Conservation (phyloP, 1,140 invertebrate species). For the Drosophila triauraria region DNA sequence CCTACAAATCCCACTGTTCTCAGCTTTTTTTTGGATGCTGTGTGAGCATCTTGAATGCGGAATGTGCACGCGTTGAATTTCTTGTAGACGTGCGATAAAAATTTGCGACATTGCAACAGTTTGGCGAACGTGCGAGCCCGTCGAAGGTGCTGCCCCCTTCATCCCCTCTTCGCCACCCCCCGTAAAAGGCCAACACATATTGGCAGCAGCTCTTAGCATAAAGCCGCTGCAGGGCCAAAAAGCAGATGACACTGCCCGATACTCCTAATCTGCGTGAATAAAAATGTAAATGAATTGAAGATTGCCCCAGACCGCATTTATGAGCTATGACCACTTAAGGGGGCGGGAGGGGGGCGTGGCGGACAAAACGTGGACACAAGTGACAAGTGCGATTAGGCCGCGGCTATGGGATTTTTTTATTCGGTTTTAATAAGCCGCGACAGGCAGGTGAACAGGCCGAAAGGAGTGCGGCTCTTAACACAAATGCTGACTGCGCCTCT, state of each 20-base stretch:
- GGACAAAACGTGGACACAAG: slow-evolving; percentile 48
- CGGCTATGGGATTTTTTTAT: slow-evolving; percentile 16
- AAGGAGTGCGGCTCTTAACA: slow-evolving; percentile 20
- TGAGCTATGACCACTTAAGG: slow-evolving; percentile 69
- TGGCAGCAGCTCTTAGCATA: slow-evolving; percentile 75
- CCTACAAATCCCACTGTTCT: no score
- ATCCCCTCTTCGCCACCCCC: not conserved
- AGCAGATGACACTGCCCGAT: slow-evolving; percentile 77
- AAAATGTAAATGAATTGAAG: slow-evolving; percentile 84
- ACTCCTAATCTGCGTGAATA: slow-evolving; percentile 82
- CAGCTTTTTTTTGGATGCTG: slow-evolving; percentile 44
- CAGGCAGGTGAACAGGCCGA: slow-evolving; percentile 50
- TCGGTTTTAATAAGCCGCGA: slow-evolving; percentile 63
- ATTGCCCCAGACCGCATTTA: slow-evolving; percentile 64
- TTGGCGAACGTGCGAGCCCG: slow-evolving; percentile 69
- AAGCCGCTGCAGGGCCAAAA: slow-evolving; percentile 58
- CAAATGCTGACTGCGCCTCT: slow-evolving; percentile 49
- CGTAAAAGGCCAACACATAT: slow-evolving; percentile 8
- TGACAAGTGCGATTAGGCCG: slow-evolving; percentile 70
- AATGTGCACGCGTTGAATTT: slow-evolving; percentile 83
- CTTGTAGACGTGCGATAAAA: slow-evolving; percentile 84
- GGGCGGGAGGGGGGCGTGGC: slow-evolving; percentile 38
- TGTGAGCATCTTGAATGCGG: slow-evolving; percentile 74
- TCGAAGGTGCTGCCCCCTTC: slow-evolving; percentile 41
- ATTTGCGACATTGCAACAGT: slow-evolving; percentile 84